phyloP scores from a whole-genome alignment of 2,888 invertebrate genomes.

The Diplolepis rosae region DNA sequence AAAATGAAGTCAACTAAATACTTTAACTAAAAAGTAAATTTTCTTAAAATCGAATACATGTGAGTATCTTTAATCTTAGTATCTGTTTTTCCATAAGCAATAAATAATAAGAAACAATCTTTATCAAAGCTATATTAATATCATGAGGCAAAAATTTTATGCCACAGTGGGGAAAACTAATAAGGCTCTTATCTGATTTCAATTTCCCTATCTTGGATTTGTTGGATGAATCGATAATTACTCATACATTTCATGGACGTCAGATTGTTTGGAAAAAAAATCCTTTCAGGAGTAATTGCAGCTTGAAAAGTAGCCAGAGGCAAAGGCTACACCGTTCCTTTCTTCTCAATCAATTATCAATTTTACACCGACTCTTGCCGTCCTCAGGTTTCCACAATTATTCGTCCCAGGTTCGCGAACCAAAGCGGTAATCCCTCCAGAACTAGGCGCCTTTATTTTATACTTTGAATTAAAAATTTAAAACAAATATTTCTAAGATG shows the following conservation, averaged over 20 bases:
- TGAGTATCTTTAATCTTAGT: too few relatives aligned
- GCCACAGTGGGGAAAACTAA: background rate
- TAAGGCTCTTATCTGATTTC: slow-evolving; percentile 20
- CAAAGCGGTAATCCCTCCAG: slow-evolving; percentile 6
- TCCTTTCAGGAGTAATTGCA: background rate
- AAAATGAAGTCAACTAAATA: too few relatives aligned
- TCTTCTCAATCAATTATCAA: slow-evolving; percentile 52
- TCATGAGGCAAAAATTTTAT: slow-evolving; percentile 15
- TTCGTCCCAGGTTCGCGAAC: slow-evolving; percentile 32
- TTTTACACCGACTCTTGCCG: slow-evolving; percentile 49
- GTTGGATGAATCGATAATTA: background rate
- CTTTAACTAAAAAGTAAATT: too few relatives aligned
- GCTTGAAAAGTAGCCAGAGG: slow-evolving; percentile 20
- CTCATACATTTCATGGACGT: background rate
- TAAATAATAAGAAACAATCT: too few relatives aligned
- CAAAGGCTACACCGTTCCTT: slow-evolving; percentile 39
- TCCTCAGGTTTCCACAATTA: slow-evolving; percentile 47
- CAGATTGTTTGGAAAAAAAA: slow-evolving; percentile 2
- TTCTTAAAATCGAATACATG: too few relatives aligned
- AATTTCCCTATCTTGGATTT: slow-evolving; percentile 8
- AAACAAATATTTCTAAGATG: slow-evolving; percentile 42
- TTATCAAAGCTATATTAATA: background rate
- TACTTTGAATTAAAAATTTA: slow-evolving; percentile 13
- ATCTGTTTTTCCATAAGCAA: too few relatives aligned
- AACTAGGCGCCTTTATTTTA: slow-evolving; percentile 25